Conservation (phyloP, 2,797 vertebrate genomes). For the Gorsachius magnificus region DNA sequence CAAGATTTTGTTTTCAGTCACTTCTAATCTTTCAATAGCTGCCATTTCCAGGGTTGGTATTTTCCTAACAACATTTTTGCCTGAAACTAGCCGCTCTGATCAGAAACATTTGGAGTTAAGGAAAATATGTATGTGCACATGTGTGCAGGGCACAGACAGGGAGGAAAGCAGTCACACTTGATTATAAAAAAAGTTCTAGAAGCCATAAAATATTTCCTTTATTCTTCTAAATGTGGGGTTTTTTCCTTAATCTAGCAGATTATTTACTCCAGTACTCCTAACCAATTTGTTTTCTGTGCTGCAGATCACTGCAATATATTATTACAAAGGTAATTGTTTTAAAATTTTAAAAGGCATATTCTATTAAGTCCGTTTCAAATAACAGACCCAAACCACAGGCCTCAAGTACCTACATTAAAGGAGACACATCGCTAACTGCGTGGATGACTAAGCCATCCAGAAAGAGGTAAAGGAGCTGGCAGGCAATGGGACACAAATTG, state of each 20-base stretch:
- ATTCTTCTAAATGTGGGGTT: background rate
- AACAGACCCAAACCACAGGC: background rate
- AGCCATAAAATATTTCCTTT: background rate
- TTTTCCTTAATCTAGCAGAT: background rate
- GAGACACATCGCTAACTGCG: background rate
- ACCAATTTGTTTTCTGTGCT: background rate
- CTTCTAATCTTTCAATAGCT: constrained; percentile 40
- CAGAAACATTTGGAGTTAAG: background rate
- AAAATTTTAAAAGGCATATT: background rate
- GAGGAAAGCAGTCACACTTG: background rate
- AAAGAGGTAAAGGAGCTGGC: background rate
- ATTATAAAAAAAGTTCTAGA: background rate
- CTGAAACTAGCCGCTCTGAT: constrained; percentile 1
- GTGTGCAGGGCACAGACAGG: background rate
- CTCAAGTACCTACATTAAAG: background rate
- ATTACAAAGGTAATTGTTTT: background rate
- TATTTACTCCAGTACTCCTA: background rate
- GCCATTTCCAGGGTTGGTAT: background rate
- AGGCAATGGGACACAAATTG: background rate
- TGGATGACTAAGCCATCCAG: background rate
- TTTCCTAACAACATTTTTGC: constrained; percentile 31
- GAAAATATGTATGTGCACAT: background rate
- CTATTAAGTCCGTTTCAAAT: background rate
- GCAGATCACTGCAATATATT: background rate
- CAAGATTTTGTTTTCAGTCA: constrained; percentile 54